Base-by-base conservation (phyloP, 2,113 vertebrate species). In the Glaucomys volans region DNA sequence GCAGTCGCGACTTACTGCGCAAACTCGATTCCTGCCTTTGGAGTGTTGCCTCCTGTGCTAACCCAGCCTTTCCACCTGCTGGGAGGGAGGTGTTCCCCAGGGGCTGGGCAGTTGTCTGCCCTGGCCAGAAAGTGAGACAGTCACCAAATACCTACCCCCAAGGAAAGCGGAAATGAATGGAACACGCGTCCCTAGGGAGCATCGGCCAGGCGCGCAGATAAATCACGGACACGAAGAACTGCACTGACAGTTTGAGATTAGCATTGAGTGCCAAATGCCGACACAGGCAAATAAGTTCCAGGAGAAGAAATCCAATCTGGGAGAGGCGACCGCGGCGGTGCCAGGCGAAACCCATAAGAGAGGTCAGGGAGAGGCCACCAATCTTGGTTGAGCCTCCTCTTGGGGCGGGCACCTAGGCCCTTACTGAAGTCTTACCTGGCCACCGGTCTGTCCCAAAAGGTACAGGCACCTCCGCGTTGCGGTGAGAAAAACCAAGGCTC, bases 171-270 rank as follows among this genome's bases (percentile, higher is more conserved):
- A 87, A 80, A 91, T 17, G 77, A 18, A 18, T 4, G 54, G 32
- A 52, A 64, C 85, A 12, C 18, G 13, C 6, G 37, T 69, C 88
- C 11, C 59, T 30, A 1, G 80, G 92, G 81, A 93, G 40, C 66
- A 54, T 4, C 0, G 5, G 66, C 47, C 82, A 11, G 87, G 82
- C 1, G 47, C 81, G 37, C 95, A 59, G 89, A 87, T 59, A 82
- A 96, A 98, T 97, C 97, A 93, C 54, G 10, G 54, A 9, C 88
- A 26, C 35, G 10, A 26, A 57, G 10, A 26, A 57, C 54, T 77
- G 71, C 86, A 32, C 26, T 35, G 95, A 82, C 71, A 37, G 82
- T 8, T 57, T n/a, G 37, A 64, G 85, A 76, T 10, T 32, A 88
- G 20, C 76, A 10, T 67, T 0, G 52, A 35, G 30, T 44, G 95